Evolutionary conservation across 2,113 vertebrate genomes (phyloP).

Genomic region (Dicerorhinus sumatrensis): DNA sequence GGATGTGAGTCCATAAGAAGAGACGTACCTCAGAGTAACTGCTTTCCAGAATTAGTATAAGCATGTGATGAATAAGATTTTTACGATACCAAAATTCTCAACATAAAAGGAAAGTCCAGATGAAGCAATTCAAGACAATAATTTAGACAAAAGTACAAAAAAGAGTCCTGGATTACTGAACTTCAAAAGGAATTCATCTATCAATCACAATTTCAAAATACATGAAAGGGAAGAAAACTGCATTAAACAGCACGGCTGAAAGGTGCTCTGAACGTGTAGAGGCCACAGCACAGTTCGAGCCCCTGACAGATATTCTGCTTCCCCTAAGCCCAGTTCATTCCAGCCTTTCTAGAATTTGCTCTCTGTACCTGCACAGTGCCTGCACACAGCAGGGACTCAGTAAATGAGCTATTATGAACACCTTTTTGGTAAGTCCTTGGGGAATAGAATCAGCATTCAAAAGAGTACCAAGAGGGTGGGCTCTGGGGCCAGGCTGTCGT

Average conservation of each 20-base stretch:
- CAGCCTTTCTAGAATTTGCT: neutral
- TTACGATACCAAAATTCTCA: neutral
- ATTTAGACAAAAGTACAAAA: slow-evolving; percentile 37
- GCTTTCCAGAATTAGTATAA: slow-evolving; percentile 18
- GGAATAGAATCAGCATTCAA: neutral
- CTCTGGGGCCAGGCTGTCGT: neutral
- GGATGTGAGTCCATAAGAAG: neutral
- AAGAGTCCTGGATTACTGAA: neutral
- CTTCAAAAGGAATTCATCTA: slow-evolving; percentile 58
- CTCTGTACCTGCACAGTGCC: neutral
- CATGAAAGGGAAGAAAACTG: slow-evolving; percentile 38
- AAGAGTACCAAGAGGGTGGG: no score
- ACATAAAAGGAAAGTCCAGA: slow-evolving; percentile 27
- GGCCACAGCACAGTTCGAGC: fast-evolving
- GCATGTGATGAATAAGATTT: neutral
- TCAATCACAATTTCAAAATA: slow-evolving; percentile 13
- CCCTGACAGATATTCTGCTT: no score
- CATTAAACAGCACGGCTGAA: neutral
- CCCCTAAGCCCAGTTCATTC: no score
- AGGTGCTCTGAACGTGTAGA: neutral
- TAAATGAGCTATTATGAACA: neutral
- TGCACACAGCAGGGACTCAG: neutral
- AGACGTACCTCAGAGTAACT: neutral
- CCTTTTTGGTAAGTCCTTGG: neutral
- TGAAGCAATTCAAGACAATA: slow-evolving; percentile 14